A percentile compares a stretch with the other conserved stretches of the same genome.
phyloP scores from a whole-genome alignment of 92 coral and sea anemone genomes.

The Porites rus region DNA sequence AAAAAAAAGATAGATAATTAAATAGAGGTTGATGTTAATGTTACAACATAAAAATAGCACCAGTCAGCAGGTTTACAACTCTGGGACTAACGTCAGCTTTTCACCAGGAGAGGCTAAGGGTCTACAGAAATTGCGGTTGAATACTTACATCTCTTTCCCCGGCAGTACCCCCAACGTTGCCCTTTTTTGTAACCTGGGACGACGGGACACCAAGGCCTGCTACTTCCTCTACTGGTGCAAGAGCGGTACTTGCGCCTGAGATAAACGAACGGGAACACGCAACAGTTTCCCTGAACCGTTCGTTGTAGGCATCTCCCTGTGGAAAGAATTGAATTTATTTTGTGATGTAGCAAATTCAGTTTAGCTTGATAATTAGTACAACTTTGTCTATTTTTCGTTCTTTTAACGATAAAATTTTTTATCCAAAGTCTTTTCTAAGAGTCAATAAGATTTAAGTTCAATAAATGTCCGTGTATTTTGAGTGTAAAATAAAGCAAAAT shows the following conservation, averaged over 20 bases:
- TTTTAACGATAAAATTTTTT: too few species aligned
- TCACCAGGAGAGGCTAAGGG: too few species aligned
- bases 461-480: too few species aligned
- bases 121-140: neutral
- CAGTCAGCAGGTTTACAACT: too few species aligned
- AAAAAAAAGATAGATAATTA: neutral
- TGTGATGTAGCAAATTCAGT: neutral
- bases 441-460: too few species aligned
- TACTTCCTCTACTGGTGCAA: conserved; percentile 8
- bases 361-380: neutral
- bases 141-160: conserved; percentile 36
- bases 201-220: conserved; percentile 27
- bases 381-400: too few species aligned
- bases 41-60: too few species aligned
- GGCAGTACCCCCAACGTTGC: conserved; percentile 41
- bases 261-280: conserved; percentile 40
- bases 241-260: conserved; percentile 26
- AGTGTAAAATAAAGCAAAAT: too few species aligned
- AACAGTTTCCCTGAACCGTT: conserved; percentile 22
- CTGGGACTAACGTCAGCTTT: too few species aligned
- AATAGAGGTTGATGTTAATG: neutral
- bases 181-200: conserved; percentile 23
- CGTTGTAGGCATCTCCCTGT: conserved; percentile 26
- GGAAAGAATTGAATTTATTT: neutral
- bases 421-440: too few species aligned